Evolutionary conservation across 2,888 invertebrate species (phyloP).

Genomic region (Eupsilia transversa): DNA sequence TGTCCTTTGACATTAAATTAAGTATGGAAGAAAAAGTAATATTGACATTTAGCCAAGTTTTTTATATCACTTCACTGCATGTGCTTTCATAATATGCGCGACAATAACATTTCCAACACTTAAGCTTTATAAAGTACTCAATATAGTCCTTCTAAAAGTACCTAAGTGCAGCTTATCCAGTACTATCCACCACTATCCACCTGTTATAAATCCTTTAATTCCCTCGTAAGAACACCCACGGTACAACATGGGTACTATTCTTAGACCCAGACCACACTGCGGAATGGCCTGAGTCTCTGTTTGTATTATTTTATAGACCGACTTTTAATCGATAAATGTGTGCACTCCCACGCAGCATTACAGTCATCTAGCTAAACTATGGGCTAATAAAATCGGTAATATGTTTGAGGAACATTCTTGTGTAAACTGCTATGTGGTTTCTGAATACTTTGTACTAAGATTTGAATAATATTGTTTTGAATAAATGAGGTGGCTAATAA

Average conservation of each 20-base stretch:
- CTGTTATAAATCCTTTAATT: constrained; percentile 51
- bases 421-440: neutral
- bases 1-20: no score
- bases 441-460: neutral
- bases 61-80: no score
- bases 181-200: constrained; percentile 6
- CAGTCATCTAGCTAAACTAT: constrained; percentile 29
- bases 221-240: constrained; percentile 50
- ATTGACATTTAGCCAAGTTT: no score
- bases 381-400: constrained; percentile 38
- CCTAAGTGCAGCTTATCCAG: constrained; percentile 31
- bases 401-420: constrained; percentile 1
- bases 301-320: constrained; percentile 53
- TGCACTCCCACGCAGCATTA: constrained; percentile 50
- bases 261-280: constrained; percentile 49
- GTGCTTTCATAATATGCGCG: no score
- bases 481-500: no score
- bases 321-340: constrained; percentile 61
- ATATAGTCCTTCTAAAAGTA: constrained; percentile 14
- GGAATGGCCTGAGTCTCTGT: constrained; percentile 8
- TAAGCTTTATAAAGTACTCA: constrained; percentile 20
- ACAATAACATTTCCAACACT: neutral
- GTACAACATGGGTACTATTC: constrained; percentile 39
- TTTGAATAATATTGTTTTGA: neutral
- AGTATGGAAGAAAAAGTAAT: no score